phyloP scores from a whole-genome alignment of 1,140 invertebrate species.

The Brachionus koreanus region DNA sequence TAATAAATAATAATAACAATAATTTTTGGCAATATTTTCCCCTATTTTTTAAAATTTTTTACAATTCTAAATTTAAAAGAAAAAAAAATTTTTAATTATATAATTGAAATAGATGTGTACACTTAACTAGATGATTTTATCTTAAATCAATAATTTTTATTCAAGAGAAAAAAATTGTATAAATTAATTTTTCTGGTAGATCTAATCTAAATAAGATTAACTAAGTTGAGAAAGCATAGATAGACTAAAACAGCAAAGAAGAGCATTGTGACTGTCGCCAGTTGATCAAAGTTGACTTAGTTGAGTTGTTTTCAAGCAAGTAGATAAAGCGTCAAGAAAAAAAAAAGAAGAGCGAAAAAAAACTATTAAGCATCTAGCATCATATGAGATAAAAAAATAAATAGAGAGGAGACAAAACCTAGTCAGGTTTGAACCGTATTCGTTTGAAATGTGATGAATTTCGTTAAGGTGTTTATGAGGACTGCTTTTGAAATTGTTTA shows the following conservation, averaged over 20 bases:
- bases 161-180: too few species aligned
- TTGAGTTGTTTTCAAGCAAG: slow-evolving; percentile 23
- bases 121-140: too few species aligned
- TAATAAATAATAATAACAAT: too few species aligned
- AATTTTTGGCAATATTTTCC: too few species aligned
- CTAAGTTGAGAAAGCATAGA: not conserved
- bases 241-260: not conserved
- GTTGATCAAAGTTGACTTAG: not conserved
- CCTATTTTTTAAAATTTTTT: too few species aligned
- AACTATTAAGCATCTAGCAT: slow-evolving; percentile 37
- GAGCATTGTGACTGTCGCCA: not conserved
- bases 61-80: too few species aligned
- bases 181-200: too few species aligned
- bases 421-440: not conserved
- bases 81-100: too few species aligned
- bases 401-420: not conserved
- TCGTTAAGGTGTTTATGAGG: slow-evolving; percentile 16
- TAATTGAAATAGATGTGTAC: too few species aligned
- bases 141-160: too few species aligned
- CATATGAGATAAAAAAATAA: slow-evolving; percentile 25
- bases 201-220: not conserved
- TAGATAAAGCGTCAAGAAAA: not conserved
- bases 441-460: slow-evolving; percentile 35
- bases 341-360: not conserved
- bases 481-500: slow-evolving; percentile 18